These are phyloP conservation scores for Drepana arcuata DNA, from an alignment of 1,140 invertebrate species.

Conservation along the genomic window DNA sequence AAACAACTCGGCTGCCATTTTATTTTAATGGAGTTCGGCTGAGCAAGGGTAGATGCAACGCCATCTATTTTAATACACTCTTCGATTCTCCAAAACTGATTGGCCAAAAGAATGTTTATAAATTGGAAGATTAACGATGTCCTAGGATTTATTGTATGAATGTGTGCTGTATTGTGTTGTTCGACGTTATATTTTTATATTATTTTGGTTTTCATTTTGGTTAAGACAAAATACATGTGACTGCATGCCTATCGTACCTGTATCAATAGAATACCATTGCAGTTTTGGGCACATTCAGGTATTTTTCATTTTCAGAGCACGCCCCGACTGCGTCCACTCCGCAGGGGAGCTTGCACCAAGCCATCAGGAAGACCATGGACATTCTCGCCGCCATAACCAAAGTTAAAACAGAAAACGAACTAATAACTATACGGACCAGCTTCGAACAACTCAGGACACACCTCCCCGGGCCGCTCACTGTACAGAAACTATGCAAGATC, in stretches of 20 bases:
- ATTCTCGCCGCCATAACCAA: constrained; percentile 40
- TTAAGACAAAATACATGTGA: constrained; percentile 18
- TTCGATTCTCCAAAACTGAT: too few relatives aligned
- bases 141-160: too few relatives aligned
- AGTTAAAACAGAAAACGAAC: constrained; percentile 57
- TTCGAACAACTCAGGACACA: constrained; percentile 26
- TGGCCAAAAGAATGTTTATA: too few relatives aligned
- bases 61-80: too few relatives aligned
- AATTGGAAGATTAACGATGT: too few relatives aligned
- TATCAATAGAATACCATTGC: constrained; percentile 16
- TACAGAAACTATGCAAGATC: constrained; percentile 70
- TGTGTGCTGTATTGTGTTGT: neutral
- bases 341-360: constrained; percentile 5
- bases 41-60: too few relatives aligned
- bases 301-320: constrained; percentile 43
- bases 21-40: too few relatives aligned
- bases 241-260: constrained; percentile 11
- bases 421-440: constrained; percentile 37
- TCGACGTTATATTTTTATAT: neutral
- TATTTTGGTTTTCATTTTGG: neutral
- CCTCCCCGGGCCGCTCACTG: constrained; percentile 76
- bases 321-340: constrained; percentile 7
- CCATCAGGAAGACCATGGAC: constrained; percentile 12
- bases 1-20: too few relatives aligned
- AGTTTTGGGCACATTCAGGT: constrained; percentile 63